Evolutionary conservation across 2,113 vertebrate genomes (phyloP).

Genomic region (Oophaga pumilio): DNA sequence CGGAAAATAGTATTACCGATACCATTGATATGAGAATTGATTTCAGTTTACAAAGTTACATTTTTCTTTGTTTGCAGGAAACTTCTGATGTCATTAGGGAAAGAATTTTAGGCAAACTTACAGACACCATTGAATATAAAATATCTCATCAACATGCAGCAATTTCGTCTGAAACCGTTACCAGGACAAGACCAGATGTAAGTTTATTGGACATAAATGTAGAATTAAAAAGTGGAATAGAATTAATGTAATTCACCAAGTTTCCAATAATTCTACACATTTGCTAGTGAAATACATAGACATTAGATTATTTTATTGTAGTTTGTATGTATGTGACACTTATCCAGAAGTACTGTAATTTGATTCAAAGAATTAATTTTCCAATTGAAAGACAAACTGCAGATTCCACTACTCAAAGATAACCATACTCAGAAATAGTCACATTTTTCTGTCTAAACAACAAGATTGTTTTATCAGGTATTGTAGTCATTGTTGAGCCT

Average conservation of each 20-base stretch:
- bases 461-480: neutral
- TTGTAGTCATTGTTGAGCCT: neutral
- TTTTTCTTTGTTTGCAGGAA: conserved; percentile 44
- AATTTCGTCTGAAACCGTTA: neutral
- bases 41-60: neutral
- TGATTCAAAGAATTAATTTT: neutral
- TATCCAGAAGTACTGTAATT: neutral
- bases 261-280: neutral
- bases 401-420: too few relatives aligned
- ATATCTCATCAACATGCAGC: neutral
- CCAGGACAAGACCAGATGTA: neutral
- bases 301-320: too few relatives aligned
- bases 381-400: too few relatives aligned
- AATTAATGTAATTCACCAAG: neutral
- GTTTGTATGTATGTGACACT: neutral
- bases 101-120: conserved; percentile 56
- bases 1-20: neutral
- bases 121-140: conserved; percentile 22
- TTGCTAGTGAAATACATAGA: neutral
- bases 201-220: neutral
- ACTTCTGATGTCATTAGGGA: conserved; percentile 27
- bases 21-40: neutral
- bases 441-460: too few relatives aligned
- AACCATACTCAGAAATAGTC: too few relatives aligned
- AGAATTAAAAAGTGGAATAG: neutral